Conservation (phyloP, 2,113 vertebrate species). For the Acanthochromis polyacanthus region DNA sequence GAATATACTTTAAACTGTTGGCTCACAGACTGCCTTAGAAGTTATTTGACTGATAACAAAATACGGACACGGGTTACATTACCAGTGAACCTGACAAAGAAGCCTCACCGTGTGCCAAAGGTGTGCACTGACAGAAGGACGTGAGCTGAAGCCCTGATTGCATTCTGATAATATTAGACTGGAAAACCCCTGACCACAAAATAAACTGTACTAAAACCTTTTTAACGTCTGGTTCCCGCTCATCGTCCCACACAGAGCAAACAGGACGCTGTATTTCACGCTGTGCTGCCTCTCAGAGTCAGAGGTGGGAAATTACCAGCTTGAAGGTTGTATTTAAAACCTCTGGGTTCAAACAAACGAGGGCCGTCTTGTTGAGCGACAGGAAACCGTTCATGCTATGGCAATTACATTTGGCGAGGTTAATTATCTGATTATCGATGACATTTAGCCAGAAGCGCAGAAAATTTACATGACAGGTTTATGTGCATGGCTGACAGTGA, state of each 20-base stretch:
- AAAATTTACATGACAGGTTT: neutral
- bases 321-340: conserved; percentile 24
- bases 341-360: conserved; percentile 1
- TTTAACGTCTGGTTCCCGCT: neutral
- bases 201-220: too few relatives aligned
- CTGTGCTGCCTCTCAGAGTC: neutral
- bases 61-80: too few relatives aligned
- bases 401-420: neutral
- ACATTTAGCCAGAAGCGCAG: neutral
- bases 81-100: too few relatives aligned
- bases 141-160: too few relatives aligned
- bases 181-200: too few relatives aligned
- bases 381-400: neutral
- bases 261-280: neutral
- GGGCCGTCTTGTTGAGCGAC: neutral
- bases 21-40: too few relatives aligned
- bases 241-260: neutral
- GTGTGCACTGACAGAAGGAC: too few relatives aligned
- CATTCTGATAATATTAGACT: too few relatives aligned
- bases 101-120: too few relatives aligned
- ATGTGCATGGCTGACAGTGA: neutral
- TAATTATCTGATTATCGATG: neutral
- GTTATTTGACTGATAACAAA: too few relatives aligned
- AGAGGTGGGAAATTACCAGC: conserved; percentile 17
- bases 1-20: too few relatives aligned